phyloP scores from a whole-genome alignment of 1,140 invertebrate genomes.

The Drosophila bocki region DNA sequence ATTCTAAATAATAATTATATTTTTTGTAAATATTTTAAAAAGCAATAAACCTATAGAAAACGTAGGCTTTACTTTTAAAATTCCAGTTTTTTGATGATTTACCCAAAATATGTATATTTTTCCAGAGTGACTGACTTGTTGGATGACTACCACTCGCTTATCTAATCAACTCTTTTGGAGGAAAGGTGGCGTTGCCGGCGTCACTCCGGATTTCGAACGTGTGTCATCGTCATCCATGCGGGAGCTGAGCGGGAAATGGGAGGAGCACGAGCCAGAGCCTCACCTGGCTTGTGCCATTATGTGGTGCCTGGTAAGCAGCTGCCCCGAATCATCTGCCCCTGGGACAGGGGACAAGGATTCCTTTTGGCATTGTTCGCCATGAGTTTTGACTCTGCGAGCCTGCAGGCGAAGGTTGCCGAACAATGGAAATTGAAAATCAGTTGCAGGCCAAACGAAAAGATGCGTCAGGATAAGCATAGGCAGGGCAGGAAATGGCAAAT shows the following conservation, averaged over 20 bases:
- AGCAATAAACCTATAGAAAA: no score
- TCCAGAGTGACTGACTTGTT: constrained; percentile 13
- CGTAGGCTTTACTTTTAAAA: background rate
- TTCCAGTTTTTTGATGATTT: background rate
- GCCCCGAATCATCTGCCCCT: constrained; percentile 43
- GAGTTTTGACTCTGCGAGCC: constrained; percentile 43
- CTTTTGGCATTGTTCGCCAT: constrained; percentile 40
- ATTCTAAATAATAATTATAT: background rate
- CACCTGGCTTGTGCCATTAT: constrained; percentile 57
- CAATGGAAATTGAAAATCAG: constrained; percentile 46
- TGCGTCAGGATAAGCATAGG: constrained; percentile 32
- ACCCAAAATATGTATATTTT: background rate
- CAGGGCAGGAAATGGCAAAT: constrained; percentile 42
- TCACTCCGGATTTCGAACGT: constrained; percentile 32
- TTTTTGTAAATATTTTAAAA: background rate
- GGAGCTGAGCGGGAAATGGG: constrained; percentile 25
- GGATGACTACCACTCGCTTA: constrained; percentile 32
- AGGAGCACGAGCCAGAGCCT: constrained; percentile 13
- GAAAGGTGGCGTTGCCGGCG: constrained; percentile 25
- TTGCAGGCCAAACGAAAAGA: constrained; percentile 35
- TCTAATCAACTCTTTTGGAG: constrained; percentile 45
- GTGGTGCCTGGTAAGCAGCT: constrained; percentile 31
- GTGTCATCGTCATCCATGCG: constrained; percentile 42
- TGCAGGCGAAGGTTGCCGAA: constrained; percentile 41
- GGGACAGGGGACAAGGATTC: constrained; percentile 21